Base-by-base conservation (phyloP, 2,888 invertebrate genomes). In the Hoplodrina blanda region DNA sequence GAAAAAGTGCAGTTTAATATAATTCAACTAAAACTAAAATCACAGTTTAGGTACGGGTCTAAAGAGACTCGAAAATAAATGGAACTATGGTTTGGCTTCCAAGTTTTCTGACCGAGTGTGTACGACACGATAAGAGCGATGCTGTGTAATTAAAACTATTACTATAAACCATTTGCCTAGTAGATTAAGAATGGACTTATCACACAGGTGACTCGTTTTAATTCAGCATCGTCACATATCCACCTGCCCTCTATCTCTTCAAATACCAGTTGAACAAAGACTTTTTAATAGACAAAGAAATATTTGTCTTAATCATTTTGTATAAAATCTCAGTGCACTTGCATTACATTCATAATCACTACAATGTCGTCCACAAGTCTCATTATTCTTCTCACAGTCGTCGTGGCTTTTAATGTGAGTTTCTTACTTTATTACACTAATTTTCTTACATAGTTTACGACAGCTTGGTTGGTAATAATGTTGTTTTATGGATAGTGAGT, bases 341-440 rank as follows among this genome's bases (percentile, higher is more conserved):
- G 63, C 57, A 53, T 65, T 66, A 41, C n/a, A 63, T 59, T 69
- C 50, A 62, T 66, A 76, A 69, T 62, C 46, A 56, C 49, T 75
- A 85, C 44, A 70, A 90, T 90, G 89, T 82, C 82, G 82, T 85
- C 86, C 19, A 76, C 80, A 59, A 83, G 74, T 63, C 80, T 81
- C 33, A 71, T 90, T 44, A 54, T 86, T 64, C 60, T 89, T 62
- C 78, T 87, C 20, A 68, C 73, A 59, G 55, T 84, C 19, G 63
- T 83, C 54, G 69, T 76, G 52, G 69, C 76, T 56, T 65, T 86
- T 56, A 80, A 85, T 79, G 89, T 89, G 81, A 88, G 88, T 88
- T 74, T 62, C 50, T 69, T 33, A 68, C 25, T 50, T 61, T 52
- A 52, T 61, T 66, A 72, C 19, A 60, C 53, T 25, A 50, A 69